These are phyloP conservation scores for Argyresthia albistria DNA, from an alignment of 2,888 invertebrate genomes.

Conservation along the genomic window DNA sequence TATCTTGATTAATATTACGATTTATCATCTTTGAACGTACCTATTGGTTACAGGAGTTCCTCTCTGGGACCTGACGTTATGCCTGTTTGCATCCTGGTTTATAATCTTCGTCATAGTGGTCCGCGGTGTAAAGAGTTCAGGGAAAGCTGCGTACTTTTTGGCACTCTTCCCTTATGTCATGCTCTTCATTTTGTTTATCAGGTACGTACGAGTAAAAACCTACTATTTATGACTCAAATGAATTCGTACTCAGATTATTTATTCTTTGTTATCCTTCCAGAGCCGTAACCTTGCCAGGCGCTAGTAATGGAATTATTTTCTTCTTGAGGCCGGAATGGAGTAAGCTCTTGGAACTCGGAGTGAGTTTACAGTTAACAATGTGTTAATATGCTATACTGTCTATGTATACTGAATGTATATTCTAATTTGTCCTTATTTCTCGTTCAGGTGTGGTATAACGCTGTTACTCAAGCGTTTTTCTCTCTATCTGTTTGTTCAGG, in stretches of 20 bases:
- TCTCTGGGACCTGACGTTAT: conserved; percentile 78
- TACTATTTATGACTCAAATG: background rate
- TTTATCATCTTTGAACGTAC: background rate
- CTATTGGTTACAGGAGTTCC: conserved; percentile 53
- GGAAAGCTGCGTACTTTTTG: conserved; percentile 89
- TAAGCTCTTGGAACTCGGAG: conserved; percentile 78
- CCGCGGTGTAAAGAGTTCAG: conserved; percentile 83
- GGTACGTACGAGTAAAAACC: conserved; percentile 21
- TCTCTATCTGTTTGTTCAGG: conserved; percentile 83
- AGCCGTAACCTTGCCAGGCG: conserved; percentile 78
- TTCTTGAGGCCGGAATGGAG: conserved; percentile 86
- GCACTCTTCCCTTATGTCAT: conserved; percentile 89
- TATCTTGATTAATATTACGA: background rate
- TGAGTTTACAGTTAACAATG: conserved; percentile 26
- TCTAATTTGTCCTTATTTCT: background rate
- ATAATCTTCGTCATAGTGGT: conserved; percentile 79
- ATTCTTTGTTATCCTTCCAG: conserved; percentile 28
- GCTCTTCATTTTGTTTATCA: conserved; percentile 79
- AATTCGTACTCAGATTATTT: background rate
- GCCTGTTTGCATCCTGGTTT: conserved; percentile 78
- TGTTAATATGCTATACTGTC: too few relatives aligned
- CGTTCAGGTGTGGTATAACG: conserved; percentile 83
- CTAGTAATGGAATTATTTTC: conserved; percentile 80
- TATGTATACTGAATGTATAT: too few relatives aligned
- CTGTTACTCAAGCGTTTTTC: conserved; percentile 86